phyloP scores from a whole-genome alignment of 2,113 vertebrate species.

The Puma concolor region DNA sequence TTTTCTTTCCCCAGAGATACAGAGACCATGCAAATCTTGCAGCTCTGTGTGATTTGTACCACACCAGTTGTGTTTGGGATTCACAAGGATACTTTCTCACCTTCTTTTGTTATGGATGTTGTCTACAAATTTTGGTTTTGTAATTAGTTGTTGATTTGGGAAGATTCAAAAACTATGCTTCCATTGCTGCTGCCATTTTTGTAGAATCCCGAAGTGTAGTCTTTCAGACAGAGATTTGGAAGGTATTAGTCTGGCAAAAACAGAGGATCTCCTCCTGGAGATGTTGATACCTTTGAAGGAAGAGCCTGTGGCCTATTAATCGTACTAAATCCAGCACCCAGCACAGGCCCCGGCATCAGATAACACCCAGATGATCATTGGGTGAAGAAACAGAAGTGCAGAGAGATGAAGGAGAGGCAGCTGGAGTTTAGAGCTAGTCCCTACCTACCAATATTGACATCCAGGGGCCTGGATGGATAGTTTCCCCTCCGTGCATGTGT shows the following conservation, averaged over 20 bases:
- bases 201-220: not conserved
- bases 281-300: constrained; percentile 12
- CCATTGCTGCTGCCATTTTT: not conserved
- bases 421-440: not conserved
- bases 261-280: not conserved
- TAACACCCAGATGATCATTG: not conserved
- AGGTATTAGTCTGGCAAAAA: not conserved
- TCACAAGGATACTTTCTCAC: not conserved
- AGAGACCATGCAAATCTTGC: not conserved
- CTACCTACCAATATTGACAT: not conserved
- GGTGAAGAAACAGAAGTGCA: not conserved
- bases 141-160: not conserved
- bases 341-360: not conserved
- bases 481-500: not conserved
- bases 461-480: accelerated
- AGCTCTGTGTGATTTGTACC: not conserved
- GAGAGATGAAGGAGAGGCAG: not conserved
- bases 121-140: not conserved
- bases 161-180: not conserved
- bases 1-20: not conserved
- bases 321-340: not conserved
- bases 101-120: not conserved
- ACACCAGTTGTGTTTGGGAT: not conserved
- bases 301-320: not conserved
- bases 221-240: not conserved